A percentile compares a stretch with the other conserved stretches of the same genome.
These are phyloP conservation scores for Altica lythri DNA, from an alignment of 2,888 invertebrate species.

Conservation along the genomic window DNA sequence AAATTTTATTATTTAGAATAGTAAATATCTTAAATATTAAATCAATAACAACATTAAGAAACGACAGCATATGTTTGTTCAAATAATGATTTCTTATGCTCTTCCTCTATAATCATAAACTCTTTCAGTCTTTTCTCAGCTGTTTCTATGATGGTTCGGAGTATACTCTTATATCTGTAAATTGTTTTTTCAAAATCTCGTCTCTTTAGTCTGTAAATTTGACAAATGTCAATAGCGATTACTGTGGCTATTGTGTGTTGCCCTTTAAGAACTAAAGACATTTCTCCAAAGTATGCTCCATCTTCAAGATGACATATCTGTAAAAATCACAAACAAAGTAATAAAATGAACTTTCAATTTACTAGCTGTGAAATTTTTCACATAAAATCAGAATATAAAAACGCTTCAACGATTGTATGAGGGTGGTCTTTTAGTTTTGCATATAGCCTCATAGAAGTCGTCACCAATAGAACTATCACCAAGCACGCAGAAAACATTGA, in stretches of 20 bases:
- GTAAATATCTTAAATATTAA: no score
- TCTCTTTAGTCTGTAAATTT: constrained; percentile 64
- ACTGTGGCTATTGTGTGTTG: constrained; percentile 64
- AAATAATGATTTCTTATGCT: constrained; percentile 34
- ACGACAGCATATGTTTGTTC: constrained; percentile 24
- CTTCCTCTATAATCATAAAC: constrained; percentile 30
- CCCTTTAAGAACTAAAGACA: constrained; percentile 63
- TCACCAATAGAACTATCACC: no score
- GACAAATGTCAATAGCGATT: constrained; percentile 65
- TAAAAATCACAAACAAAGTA: no score
- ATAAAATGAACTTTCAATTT: no score
- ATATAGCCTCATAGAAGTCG: no score
- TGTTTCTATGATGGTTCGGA: constrained; percentile 18
- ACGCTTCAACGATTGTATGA: no score
- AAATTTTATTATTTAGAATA: no score
- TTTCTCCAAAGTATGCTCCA: constrained; percentile 63
- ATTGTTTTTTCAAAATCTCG: constrained; percentile 58
- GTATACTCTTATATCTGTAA: constrained; percentile 30
- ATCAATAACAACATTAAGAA: no score
- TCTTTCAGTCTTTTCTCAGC: constrained; percentile 33
- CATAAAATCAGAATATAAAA: no score
- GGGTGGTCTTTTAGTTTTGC: no score
- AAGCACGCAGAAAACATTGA: no score
- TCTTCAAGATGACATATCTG: constrained; percentile 32
- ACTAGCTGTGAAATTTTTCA: no score